phyloP scores from a whole-genome alignment of 1,140 invertebrate species.

The Theocolax elegans region DNA sequence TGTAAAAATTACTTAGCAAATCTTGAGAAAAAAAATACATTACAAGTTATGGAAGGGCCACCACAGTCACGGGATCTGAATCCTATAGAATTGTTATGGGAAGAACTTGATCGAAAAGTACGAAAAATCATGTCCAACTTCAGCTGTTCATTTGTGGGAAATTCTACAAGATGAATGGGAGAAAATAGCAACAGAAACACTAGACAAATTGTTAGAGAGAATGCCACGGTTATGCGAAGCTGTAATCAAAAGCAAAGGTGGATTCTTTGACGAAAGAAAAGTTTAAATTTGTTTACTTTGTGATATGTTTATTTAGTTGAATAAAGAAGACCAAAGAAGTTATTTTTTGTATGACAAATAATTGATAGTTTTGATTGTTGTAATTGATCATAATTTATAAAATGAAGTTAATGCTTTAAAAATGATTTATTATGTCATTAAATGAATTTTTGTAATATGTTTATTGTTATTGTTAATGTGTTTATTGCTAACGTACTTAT shows the following conservation, averaged over 20 bases:
- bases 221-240: constrained; percentile 11
- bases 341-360: no score
- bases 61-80: constrained; percentile 54
- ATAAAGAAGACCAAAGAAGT: no score
- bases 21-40: constrained; percentile 26
- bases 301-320: no score
- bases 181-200: background rate
- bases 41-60: constrained; percentile 34
- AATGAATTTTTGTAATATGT: no score
- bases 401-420: no score
- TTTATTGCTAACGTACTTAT: no score
- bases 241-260: constrained; percentile 43
- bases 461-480: no score
- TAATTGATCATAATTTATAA: no score
- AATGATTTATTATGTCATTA: no score
- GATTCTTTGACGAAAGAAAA: constrained; percentile 46
- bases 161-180: constrained; percentile 14
- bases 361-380: no score
- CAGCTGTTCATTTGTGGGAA: background rate
- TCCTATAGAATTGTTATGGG: constrained; percentile 53
- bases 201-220: constrained; percentile 14
- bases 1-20: constrained; percentile 32
- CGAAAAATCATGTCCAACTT: background rate
- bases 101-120: constrained; percentile 39
- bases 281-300: background rate